Evolutionary conservation across 1,140 invertebrate species (phyloP).

Genomic region (Drosophila murphyi): DNA sequence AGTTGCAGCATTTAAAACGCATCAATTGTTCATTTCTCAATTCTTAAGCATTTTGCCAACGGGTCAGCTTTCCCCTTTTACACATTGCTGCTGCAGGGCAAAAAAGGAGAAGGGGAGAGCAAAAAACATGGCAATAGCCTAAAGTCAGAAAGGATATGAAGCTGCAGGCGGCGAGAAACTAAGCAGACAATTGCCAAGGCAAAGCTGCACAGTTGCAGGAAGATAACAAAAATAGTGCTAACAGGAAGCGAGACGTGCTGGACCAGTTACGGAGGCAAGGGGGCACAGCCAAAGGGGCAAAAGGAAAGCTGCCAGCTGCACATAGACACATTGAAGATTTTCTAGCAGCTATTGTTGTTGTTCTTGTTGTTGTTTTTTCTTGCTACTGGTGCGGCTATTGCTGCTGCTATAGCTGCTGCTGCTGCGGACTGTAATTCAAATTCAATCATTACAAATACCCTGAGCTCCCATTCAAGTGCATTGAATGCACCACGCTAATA

Average conservation of each 20-base stretch:
- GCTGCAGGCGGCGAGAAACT: constrained; percentile 41
- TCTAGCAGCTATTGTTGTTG: constrained; percentile 1
- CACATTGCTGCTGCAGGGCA: not conserved
- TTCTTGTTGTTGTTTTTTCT: constrained; percentile 5
- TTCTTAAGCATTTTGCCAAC: constrained; percentile 19
- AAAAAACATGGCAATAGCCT: constrained; percentile 12
- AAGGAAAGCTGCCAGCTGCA: constrained; percentile 47
- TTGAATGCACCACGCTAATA: constrained; percentile 1
- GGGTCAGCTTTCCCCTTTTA: not conserved
- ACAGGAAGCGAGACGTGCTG: not conserved
- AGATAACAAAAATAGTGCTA: constrained; percentile 22
- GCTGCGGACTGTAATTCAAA: constrained; percentile 62
- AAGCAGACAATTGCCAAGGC: constrained; percentile 28
- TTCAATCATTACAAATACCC: constrained; percentile 76
- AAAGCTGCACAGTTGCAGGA: constrained; percentile 18
- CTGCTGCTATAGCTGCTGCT: not conserved
- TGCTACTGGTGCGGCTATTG: not conserved
- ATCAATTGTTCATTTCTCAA: constrained; percentile 25
- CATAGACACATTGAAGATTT: constrained; percentile 55
- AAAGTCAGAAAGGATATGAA: constrained; percentile 29
- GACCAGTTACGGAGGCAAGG: not conserved
- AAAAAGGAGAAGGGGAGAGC: not conserved
- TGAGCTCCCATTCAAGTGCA: constrained; percentile 56
- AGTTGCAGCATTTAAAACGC: constrained; percentile 15
- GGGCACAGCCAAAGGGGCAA: not conserved